Evolutionary conservation across 1,140 invertebrate genomes (phyloP).

Genomic region (Spodoptera litura): DNA sequence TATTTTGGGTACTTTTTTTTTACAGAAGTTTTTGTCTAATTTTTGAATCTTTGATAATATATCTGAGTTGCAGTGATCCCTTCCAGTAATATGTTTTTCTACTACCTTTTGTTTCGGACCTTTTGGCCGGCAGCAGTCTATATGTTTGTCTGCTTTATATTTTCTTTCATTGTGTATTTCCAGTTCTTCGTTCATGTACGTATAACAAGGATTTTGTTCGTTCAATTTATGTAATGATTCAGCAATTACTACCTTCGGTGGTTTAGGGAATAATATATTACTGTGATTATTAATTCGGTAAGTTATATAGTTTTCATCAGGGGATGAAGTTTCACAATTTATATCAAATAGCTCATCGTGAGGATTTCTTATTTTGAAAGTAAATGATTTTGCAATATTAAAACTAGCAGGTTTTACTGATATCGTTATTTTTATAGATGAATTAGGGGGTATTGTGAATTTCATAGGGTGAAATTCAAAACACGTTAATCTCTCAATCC

Average conservation of each 20-base stretch:
- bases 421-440: slow-evolving; percentile 61
- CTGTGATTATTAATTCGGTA: slow-evolving; percentile 64
- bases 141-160: slow-evolving; percentile 56
- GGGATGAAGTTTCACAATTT: not conserved
- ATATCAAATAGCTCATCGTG: slow-evolving; percentile 53
- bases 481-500: slow-evolving; percentile 65
- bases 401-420: slow-evolving; percentile 69
- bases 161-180: slow-evolving; percentile 56
- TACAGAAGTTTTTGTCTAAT: slow-evolving; percentile 62
- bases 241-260: slow-evolving; percentile 50
- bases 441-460: slow-evolving; percentile 70
- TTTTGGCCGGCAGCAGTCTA: slow-evolving; percentile 57
- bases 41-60: not conserved
- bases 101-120: slow-evolving; percentile 53
- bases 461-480: slow-evolving; percentile 66
- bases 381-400: slow-evolving; percentile 62
- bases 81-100: slow-evolving; percentile 59
- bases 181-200: slow-evolving; percentile 68
- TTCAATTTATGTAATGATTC: slow-evolving; percentile 76
- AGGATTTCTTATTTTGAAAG: slow-evolving; percentile 71
- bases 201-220: slow-evolving; percentile 65
- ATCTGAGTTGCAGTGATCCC: slow-evolving; percentile 58
- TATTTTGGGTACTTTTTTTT: slow-evolving; percentile 49
- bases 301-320: slow-evolving; percentile 64
- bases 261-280: slow-evolving; percentile 62